phyloP scores from a whole-genome alignment of 2,113 vertebrate species.

The Nothoprocta perdicaria region DNA sequence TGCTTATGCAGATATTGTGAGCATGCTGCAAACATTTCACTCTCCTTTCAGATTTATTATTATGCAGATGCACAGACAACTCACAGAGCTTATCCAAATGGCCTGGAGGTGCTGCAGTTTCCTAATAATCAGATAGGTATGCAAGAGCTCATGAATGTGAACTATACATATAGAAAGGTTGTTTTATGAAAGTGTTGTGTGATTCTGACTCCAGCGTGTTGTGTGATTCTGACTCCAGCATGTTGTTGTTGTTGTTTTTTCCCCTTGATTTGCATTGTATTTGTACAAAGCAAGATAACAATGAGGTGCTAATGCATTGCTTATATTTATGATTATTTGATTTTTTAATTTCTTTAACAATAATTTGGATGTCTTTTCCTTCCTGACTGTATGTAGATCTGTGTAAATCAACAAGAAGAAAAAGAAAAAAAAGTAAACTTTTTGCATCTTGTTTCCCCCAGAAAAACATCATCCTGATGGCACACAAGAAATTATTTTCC shows the following conservation, averaged over 20 bases:
- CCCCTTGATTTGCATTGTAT: not conserved
- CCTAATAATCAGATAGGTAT: constrained; percentile 83
- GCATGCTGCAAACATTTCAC: not conserved
- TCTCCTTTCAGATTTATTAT: constrained; percentile 78
- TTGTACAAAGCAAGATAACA: not conserved
- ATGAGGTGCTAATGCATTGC: not conserved
- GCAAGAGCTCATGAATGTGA: not conserved
- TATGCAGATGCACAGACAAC: constrained; percentile 75
- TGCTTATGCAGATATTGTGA: constrained; percentile 21
- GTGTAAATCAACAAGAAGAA: not conserved
- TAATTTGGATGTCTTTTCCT: not conserved
- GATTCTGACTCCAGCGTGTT: not conserved
- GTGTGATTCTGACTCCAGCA: not conserved
- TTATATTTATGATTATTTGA: not conserved
- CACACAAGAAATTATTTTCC: constrained; percentile 79
- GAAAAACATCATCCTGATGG: constrained; percentile 80
- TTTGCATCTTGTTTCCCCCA: constrained; percentile 35
- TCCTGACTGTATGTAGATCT: not conserved
- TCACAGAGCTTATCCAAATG: constrained; percentile 72
- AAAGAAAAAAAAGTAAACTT: not conserved
- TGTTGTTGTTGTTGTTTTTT: not conserved
- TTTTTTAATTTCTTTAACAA: not conserved
- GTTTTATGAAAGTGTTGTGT: not conserved
- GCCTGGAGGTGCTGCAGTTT: constrained; percentile 76
- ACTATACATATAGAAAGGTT: not conserved